Percentiles rank a stretch among this genome's conserved stretches.
Evolutionary conservation across 2,797 vertebrate genomes (phyloP).

Genomic region (Sorex maritimensis): DNA sequence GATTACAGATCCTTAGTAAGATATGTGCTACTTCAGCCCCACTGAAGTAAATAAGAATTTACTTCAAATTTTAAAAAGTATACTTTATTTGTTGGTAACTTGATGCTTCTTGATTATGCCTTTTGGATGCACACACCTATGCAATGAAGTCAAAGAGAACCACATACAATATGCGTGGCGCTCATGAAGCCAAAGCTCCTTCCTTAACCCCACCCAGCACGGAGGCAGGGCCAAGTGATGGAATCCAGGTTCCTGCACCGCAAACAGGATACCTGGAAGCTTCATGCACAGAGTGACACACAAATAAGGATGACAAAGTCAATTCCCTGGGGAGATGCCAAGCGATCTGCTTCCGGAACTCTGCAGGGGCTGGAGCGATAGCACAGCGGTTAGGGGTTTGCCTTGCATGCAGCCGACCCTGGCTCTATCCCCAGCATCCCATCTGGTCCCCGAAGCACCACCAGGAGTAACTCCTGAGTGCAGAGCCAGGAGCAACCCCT

Average conservation of each 20-base stretch:
- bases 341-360: not conserved
- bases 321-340: not conserved
- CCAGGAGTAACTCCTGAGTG: too few species aligned
- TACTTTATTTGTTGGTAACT: slow-evolving; percentile 10
- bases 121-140: not conserved
- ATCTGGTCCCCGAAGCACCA: too few species aligned
- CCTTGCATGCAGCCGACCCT: too few species aligned
- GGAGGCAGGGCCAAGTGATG: not conserved
- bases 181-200: too few species aligned
- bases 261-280: not conserved
- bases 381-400: too few species aligned
- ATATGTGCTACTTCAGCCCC: not conserved
- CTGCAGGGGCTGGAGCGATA: too few species aligned
- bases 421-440: too few species aligned
- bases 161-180: not conserved
- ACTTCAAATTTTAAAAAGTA: slow-evolving; percentile 35
- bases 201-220: not conserved
- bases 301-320: not conserved
- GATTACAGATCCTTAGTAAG: slow-evolving; percentile 1
- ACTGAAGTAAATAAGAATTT: not conserved
- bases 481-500: too few species aligned
- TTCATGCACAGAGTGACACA: not conserved
- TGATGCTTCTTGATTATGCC: slow-evolving; percentile 10
- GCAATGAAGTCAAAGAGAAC: not conserved
- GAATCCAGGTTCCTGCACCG: not conserved